Percentiles rank a stretch among this genome's conserved stretches.
These are phyloP conservation scores for Nemopilema nomurai DNA, from an alignment of 30 jellyfish, hydroid and myxozoan species.

Conservation along the genomic window DNA sequence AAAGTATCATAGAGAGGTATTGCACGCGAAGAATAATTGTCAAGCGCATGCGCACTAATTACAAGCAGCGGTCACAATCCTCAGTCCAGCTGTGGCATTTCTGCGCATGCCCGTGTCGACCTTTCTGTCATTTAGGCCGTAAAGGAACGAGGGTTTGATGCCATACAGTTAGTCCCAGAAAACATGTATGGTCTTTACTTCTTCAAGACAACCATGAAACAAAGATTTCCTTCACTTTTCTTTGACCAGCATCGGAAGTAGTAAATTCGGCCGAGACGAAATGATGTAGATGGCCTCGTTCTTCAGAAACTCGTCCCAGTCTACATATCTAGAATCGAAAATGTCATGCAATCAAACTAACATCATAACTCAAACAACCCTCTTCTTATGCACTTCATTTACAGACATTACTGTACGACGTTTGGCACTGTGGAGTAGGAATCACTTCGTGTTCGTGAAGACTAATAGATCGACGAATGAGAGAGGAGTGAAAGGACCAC, in stretches of 20 bases:
- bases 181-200: neutral
- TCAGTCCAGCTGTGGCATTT: no score
- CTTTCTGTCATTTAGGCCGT: neutral
- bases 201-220: neutral
- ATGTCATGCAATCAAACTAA: neutral
- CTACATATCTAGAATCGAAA: constrained; percentile 40
- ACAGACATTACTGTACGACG: no score
- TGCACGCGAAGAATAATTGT: no score
- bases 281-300: constrained; percentile 59
- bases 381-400: no score
- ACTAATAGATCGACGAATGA: no score
- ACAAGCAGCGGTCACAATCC: no score
- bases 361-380: neutral
- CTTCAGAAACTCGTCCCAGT: constrained; percentile 62
- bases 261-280: constrained; percentile 59
- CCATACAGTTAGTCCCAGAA: neutral
- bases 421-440: no score
- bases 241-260: constrained; percentile 36
- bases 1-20: no score
- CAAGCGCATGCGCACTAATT: no score
- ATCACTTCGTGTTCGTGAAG: constrained; percentile 3
- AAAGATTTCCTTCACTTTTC: neutral
- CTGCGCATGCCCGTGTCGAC: neutral
- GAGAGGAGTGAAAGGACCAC: no score
- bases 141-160: neutral